Percentiles rank a stretch among this genome's conserved stretches.
These are phyloP conservation scores for Hipposideros larvatus DNA, from an alignment of 2,797 vertebrate species.

Conservation along the genomic window DNA sequence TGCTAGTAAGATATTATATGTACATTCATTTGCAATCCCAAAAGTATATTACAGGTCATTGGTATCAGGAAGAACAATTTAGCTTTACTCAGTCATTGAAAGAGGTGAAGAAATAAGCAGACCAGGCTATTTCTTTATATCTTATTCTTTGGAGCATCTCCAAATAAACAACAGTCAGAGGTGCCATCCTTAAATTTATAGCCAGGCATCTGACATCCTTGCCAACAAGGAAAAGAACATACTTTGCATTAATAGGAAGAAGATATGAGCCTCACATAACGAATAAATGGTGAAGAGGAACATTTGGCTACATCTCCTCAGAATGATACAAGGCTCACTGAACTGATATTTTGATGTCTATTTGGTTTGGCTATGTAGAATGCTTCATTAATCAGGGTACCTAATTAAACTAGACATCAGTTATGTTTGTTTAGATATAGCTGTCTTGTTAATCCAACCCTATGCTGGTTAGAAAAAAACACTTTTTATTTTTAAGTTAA, in stretches of 20 bases:
- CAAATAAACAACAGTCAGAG: background rate
- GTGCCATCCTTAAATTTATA: background rate
- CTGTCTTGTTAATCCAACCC: background rate
- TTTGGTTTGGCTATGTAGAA: background rate
- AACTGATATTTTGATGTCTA: background rate
- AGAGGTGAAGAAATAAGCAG: background rate
- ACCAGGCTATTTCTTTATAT: background rate
- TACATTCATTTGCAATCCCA: slow-evolving; percentile 7
- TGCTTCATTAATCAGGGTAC: background rate
- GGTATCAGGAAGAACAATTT: background rate
- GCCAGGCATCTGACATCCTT: background rate
- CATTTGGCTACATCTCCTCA: background rate
- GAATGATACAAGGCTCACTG: background rate
- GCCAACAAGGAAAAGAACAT: background rate
- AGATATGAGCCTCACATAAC: background rate
- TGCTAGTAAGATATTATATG: slow-evolving; percentile 39
- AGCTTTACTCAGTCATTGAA: background rate
- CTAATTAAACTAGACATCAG: background rate
- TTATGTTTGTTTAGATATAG: background rate
- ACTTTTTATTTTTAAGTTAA: background rate
- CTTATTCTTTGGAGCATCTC: background rate
- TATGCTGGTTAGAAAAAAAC: background rate
- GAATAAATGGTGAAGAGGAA: background rate
- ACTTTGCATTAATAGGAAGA: background rate
- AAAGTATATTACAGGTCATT: background rate